These are phyloP conservation scores for Macrophya annulata DNA, from an alignment of 2,888 invertebrate genomes.

Conservation along the genomic window DNA sequence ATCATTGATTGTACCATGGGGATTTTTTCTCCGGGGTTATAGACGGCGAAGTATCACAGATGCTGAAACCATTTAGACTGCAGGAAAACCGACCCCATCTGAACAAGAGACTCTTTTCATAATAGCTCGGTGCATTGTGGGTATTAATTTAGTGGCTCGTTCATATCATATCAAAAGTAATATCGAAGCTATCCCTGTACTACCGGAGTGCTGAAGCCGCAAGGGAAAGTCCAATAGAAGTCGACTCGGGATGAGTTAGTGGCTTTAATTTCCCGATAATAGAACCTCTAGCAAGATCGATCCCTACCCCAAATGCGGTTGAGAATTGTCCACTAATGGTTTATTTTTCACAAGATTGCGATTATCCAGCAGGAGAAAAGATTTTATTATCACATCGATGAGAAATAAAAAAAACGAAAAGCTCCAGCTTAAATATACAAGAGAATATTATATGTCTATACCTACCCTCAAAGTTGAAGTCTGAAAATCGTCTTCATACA, in stretches of 20 bases:
- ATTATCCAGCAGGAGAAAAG: not conserved
- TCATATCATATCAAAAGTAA: constrained; percentile 77
- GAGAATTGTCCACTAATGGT: constrained; percentile 72
- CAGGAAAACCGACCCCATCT: not conserved
- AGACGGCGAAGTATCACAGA: constrained; percentile 62
- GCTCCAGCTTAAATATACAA: not conserved
- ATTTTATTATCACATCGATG: not conserved
- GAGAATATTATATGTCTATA: not conserved
- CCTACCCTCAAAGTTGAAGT: not conserved
- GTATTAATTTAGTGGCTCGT: constrained; percentile 78
- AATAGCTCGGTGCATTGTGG: constrained; percentile 71
- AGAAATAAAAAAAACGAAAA: not conserved
- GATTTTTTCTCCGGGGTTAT: constrained; percentile 17
- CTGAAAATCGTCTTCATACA: not conserved
- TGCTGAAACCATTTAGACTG: constrained; percentile 64
- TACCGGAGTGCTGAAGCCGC: constrained; percentile 57
- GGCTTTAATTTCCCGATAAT: constrained; percentile 77
- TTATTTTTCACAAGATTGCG: constrained; percentile 41
- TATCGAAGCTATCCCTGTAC: constrained; percentile 67
- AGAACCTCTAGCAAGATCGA: constrained; percentile 60
- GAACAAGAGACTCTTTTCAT: constrained; percentile 23
- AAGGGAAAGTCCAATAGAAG: constrained; percentile 77
- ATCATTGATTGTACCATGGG: not conserved
- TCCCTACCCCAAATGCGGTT: not conserved
- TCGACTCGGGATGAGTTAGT: constrained; percentile 75